A percentile compares a stretch with the other conserved stretches of the same genome.
These are phyloP conservation scores for Conops quadrifasciatus DNA, from an alignment of 2,888 invertebrate genomes.

Conservation along the genomic window DNA sequence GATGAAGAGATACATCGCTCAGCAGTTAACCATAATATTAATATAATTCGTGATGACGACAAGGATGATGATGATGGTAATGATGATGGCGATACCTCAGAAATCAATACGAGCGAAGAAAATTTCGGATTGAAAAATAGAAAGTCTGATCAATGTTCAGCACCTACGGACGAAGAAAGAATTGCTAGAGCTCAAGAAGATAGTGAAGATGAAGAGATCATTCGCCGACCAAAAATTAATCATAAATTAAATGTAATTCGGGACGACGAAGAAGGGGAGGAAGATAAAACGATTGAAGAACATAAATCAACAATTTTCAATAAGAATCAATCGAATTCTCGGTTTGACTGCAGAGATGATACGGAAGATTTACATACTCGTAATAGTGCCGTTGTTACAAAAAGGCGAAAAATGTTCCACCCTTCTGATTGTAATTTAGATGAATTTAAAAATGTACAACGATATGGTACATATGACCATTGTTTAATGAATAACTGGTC, in stretches of 20 bases:
- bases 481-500: not conserved
- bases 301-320: not conserved
- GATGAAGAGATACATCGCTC: conserved; percentile 8
- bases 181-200: not conserved
- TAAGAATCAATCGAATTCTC: not conserved
- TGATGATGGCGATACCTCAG: conserved; percentile 33
- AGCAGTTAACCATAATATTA: not conserved
- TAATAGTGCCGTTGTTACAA: not conserved
- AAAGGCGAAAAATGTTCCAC: not conserved
- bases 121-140: not conserved
- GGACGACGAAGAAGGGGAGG: not conserved
- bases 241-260: not conserved
- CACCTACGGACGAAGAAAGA: not conserved
- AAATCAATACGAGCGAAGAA: not conserved
- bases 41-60: conserved; percentile 14
- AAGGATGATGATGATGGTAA: conserved; percentile 28
- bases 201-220: not conserved
- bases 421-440: conserved; percentile 7
- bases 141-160: not conserved
- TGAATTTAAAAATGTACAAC: not conserved
- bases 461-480: not conserved
- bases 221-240: not conserved
- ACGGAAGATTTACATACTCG: not conserved
- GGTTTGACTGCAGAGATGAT: not conserved
- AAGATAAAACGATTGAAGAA: not conserved